Evolutionary conservation across 1,140 invertebrate genomes (phyloP), one percentile per base, ranked within the genome.

Genomic region (Pteromalus puparum): DNA sequence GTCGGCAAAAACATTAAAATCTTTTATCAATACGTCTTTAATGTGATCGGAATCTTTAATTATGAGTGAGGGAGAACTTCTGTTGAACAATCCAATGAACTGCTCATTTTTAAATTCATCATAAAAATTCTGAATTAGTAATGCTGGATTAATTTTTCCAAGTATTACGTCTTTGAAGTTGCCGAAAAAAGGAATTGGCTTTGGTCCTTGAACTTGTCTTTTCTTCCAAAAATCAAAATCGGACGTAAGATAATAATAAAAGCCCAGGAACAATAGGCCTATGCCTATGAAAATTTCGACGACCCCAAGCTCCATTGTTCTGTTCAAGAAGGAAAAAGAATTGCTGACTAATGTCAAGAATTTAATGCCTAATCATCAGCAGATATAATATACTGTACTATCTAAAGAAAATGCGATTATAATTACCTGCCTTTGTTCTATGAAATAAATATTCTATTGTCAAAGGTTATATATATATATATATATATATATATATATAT

Each of bases 181-280:
- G 0, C 88, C 88, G 21, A 70, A 88, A 34, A 88, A 1, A 0
- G 86, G 85, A 72, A 86, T 85, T 0, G 88, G 88, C 70, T 88
- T 84, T 0, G 88, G 88, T n/a, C 87, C 86, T 13, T 73, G 84
- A 7, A 91, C 86, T 2, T 87, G 87, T 7, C 85, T 86, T 38
- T 88, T 87, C 28, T 88, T 88, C 93, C 93, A 93, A 81, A 90
- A 91, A n/a, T 88, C 76, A n/a, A 86, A 90, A 9, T 80, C 87
- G 4, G 30, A 72, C 0, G 86, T 87, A 0, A 87, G 6, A 5
- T 85, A 89, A 46, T 90, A 90, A 21, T 91, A 91, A 6, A 84
- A 38, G 5, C n/a, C 5, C 65, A 67, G 2, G 65, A 67, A 18
- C n/a, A 67, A 24, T 10, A 67, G 21, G 9, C n/a, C 65, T 3